Conservation (phyloP, 2,888 invertebrate species). For the Octonoba sinensis region DNA sequence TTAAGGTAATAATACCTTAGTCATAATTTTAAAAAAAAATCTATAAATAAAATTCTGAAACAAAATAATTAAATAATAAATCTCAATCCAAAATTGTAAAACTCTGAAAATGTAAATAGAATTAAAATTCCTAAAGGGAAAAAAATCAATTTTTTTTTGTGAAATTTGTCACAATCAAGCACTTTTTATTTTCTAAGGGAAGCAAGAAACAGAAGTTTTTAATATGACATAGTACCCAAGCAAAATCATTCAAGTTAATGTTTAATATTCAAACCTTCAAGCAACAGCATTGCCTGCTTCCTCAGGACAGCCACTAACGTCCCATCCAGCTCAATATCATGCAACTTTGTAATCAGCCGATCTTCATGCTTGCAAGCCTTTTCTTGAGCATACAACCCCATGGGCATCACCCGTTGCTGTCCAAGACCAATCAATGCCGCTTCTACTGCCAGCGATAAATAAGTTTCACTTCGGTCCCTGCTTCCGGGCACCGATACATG, state of each 20-base stretch:
- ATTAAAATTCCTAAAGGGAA: no score
- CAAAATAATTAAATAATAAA: no score
- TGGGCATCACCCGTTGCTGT: slow-evolving; percentile 83
- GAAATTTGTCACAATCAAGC: no score
- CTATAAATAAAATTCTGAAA: no score
- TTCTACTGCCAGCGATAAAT: slow-evolving; percentile 81
- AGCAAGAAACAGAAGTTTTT: no score
- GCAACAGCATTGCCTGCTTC: slow-evolving; percentile 78
- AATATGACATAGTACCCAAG: no score
- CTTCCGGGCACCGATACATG: slow-evolving; percentile 83
- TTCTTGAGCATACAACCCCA: slow-evolving; percentile 84
- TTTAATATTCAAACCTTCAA: slow-evolving; percentile 75
- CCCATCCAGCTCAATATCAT: slow-evolving; percentile 83
- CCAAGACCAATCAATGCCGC: slow-evolving; percentile 84
- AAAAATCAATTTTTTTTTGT: no score
- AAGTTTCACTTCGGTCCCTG: slow-evolving; percentile 79
- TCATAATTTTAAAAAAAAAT: no score
- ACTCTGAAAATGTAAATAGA: no score
- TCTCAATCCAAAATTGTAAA: no score
- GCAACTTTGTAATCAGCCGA: slow-evolving; percentile 80
- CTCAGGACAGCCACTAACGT: slow-evolving; percentile 79
- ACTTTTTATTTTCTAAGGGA: no score
- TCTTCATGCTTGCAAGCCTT: slow-evolving; percentile 83
- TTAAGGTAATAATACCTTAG: no score
- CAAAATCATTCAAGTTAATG: not conserved